Percentiles rank a stretch among this genome's conserved stretches.
phyloP scores from a whole-genome alignment of 2,113 vertebrate species.

The Aplodontia rufa region DNA sequence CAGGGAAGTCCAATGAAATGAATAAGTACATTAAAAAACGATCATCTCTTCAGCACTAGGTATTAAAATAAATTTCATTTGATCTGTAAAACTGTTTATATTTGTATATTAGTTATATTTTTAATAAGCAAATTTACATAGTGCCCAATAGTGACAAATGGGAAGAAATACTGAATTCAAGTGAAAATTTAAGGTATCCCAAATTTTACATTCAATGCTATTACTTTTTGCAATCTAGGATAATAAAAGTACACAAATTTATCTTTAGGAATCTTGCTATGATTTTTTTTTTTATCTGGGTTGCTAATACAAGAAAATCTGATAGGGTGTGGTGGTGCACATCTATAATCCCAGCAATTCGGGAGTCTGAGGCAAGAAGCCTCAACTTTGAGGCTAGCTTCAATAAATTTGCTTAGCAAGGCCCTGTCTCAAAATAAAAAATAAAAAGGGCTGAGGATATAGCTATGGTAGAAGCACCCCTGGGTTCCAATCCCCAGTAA shows the following conservation, averaged over 20 bases:
- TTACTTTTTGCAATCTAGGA: slow-evolving; percentile 52
- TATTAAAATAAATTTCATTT: slow-evolving; percentile 54
- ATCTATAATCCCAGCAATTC: too few species aligned
- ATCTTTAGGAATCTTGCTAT: neutral
- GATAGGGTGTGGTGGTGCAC: too few species aligned
- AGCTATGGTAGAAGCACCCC: too few species aligned
- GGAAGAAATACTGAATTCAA: slow-evolving; percentile 57
- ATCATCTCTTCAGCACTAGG: slow-evolving; percentile 31
- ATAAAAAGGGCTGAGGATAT: too few species aligned
- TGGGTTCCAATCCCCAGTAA: too few species aligned
- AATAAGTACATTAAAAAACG: slow-evolving; percentile 41
- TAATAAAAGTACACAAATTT: slow-evolving; percentile 52
- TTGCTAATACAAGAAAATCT: slow-evolving; percentile 50
- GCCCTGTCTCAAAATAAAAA: too few species aligned
- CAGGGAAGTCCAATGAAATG: slow-evolving; percentile 39
- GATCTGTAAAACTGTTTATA: slow-evolving; percentile 14
- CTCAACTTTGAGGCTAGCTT: too few species aligned
- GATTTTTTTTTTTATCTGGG: slow-evolving; percentile 55
- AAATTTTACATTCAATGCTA: slow-evolving; percentile 47
- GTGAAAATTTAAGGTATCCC: slow-evolving; percentile 33
- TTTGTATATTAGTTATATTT: slow-evolving; percentile 32
- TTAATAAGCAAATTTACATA: slow-evolving; percentile 55
- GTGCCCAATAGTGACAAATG: slow-evolving; percentile 2
- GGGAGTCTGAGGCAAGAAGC: too few species aligned
- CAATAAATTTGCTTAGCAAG: too few species aligned